Conservation (phyloP, 2,113 vertebrate genomes). For the Desmodus rotundus region DNA sequence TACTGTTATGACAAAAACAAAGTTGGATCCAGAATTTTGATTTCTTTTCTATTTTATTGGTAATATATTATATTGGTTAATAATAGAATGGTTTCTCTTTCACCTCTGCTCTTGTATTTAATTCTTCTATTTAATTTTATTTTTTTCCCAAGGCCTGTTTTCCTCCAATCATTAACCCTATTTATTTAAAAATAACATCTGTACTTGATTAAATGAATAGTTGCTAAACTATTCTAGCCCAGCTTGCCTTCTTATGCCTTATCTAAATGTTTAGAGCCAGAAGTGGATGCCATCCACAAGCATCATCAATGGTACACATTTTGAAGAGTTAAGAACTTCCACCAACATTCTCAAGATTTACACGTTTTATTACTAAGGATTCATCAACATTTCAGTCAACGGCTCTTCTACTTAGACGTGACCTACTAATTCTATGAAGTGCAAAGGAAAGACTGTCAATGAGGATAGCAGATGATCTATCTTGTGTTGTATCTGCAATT, state of each 20-base stretch:
- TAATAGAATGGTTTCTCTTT: neutral
- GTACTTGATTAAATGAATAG: neutral
- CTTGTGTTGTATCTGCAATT: neutral
- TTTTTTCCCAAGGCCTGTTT: neutral
- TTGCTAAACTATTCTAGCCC: neutral
- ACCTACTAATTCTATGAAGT: neutral
- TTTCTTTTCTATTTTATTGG: neutral
- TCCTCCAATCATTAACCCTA: neutral
- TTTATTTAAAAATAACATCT: conserved; percentile 1
- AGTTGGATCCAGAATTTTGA: neutral
- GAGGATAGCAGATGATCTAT: neutral
- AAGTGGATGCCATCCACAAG: neutral
- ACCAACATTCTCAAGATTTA: neutral
- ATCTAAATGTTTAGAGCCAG: neutral
- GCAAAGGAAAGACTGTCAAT: neutral
- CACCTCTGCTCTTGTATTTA: neutral
- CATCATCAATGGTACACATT: neutral
- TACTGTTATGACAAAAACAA: neutral
- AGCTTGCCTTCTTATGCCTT: neutral
- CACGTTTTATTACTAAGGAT: neutral
- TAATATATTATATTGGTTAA: neutral
- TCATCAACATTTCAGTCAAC: neutral
- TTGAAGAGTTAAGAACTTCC: neutral
- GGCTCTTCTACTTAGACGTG: neutral
- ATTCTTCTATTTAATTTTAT: neutral